Evolutionary conservation across 2,888 invertebrate genomes (phyloP), one percentile per base, ranked within the genome.

Genomic region (Gari tellinella): DNA sequence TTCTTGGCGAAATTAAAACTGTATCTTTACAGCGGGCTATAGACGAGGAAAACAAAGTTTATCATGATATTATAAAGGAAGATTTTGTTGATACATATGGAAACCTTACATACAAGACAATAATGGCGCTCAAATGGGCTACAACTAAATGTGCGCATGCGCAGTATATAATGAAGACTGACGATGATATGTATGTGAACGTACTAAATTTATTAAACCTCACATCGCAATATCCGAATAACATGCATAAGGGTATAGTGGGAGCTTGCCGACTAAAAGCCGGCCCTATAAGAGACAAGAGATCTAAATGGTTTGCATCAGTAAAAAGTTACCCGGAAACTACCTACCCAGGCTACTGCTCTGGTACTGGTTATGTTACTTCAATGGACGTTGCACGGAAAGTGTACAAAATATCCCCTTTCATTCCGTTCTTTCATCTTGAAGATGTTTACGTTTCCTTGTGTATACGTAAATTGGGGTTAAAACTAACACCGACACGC

Each of bases 231-330:
- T 21, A 58, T 12, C 49, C 38, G 3, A 17, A 55, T 0, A 31
- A 14, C 5, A 55, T 86, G 21, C 72, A 81, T 15, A 76, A 45
- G 0, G 45, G 72, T 8, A 67, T 87, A 0, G 80, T 74, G 0
- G 88, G 87, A 0, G 17, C 56, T 0, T 88, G 88, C 41, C 40
- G 26, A 2, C 12, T 10, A 4, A 49, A 56, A 23, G 80, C 72
- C 4, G 46, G 37, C 23, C 87, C 86, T 21, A 85, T 82, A 25
- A 70, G 87, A 25, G 58, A 76, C 48, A 41, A 25, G 15, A 40
- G 25, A 1, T 87, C 86, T 19, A 88, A 88, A 72, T 88, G 86
- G 86, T 86, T 80, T 48, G 86, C 85, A 1, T 85, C 86, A 10
- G 14, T 48, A 2, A 37, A 69, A 37, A 81, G 78, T 21, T 88